A percentile compares a stretch with the other conserved stretches of the same genome.
Evolutionary conservation across 2,888 invertebrate species (phyloP).

Genomic region (Lissonota sp.): DNA sequence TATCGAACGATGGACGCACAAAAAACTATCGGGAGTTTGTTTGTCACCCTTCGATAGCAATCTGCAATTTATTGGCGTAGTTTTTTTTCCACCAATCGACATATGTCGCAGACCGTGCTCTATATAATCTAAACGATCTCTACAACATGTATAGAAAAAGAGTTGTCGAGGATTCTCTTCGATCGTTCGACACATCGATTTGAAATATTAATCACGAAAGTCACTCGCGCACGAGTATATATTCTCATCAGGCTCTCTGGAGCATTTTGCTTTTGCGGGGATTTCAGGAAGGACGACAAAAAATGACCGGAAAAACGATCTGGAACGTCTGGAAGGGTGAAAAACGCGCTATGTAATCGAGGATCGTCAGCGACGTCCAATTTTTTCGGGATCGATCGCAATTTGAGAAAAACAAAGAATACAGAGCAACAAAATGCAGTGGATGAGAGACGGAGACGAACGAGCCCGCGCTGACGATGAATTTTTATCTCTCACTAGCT

Average conservation of each 20-base stretch:
- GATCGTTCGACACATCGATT: neutral
- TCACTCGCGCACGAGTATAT: neutral
- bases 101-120: neutral
- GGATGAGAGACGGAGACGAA: slow-evolving; percentile 45
- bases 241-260: slow-evolving; percentile 13
- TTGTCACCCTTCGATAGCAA: neutral
- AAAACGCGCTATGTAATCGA: slow-evolving; percentile 23
- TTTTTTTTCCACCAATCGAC: neutral
- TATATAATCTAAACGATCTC: neutral
- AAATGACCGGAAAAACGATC: slow-evolving; percentile 18
- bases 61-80: neutral
- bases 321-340: slow-evolving; percentile 14
- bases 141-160: slow-evolving; percentile 10
- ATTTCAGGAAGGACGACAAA: neutral
- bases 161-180: slow-evolving; percentile 1
- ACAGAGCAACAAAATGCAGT: slow-evolving; percentile 9
- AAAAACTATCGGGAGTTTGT: too few relatives aligned
- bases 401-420: neutral
- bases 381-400: slow-evolving; percentile 30
- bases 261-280: slow-evolving; percentile 11
- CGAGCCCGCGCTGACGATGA: slow-evolving; percentile 50
- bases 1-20: too few relatives aligned
- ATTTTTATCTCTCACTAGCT: slow-evolving; percentile 16
- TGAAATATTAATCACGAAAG: slow-evolving; percentile 8
- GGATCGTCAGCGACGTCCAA: slow-evolving; percentile 12